Percentiles rank a stretch among this genome's conserved stretches.
phyloP scores from a whole-genome alignment of 53 echinoderm and acorn worm species.

The Antedon mediterranea region DNA sequence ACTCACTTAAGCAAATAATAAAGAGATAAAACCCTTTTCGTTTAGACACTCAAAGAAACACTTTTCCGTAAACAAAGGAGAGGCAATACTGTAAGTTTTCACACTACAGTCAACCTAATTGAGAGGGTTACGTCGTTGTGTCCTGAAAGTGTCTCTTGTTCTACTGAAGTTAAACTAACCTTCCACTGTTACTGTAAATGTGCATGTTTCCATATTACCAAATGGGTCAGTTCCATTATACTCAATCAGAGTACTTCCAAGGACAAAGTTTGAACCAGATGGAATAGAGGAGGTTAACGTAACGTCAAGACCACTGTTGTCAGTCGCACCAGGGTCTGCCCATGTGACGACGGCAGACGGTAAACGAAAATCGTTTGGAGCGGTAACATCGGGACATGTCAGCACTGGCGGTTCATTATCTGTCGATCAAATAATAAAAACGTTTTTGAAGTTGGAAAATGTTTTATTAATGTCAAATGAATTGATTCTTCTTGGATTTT shows the following conservation, averaged over 20 bases:
- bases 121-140: too few relatives aligned
- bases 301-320: background rate
- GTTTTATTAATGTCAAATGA: too few relatives aligned
- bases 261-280: background rate
- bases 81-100: too few relatives aligned
- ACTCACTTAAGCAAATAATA: too few relatives aligned
- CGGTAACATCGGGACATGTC: background rate
- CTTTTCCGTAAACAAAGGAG: too few relatives aligned
- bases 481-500: too few relatives aligned
- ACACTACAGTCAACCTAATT: too few relatives aligned
- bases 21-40: too few relatives aligned
- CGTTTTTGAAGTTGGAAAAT: too few relatives aligned
- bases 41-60: too few relatives aligned
- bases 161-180: background rate
- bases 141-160: too few relatives aligned
- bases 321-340: background rate
- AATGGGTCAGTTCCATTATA: slow-evolving; percentile 16
- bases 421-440: background rate
- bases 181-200: slow-evolving; percentile 14
- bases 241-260: background rate
- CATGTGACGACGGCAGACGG: background rate
- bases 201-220: slow-evolving; percentile 5
- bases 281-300: background rate
- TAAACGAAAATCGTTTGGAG: background rate
- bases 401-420: background rate